Evolutionary conservation across 1,140 invertebrate species (phyloP).

Genomic region (Drosophila pseudoananassae): DNA sequence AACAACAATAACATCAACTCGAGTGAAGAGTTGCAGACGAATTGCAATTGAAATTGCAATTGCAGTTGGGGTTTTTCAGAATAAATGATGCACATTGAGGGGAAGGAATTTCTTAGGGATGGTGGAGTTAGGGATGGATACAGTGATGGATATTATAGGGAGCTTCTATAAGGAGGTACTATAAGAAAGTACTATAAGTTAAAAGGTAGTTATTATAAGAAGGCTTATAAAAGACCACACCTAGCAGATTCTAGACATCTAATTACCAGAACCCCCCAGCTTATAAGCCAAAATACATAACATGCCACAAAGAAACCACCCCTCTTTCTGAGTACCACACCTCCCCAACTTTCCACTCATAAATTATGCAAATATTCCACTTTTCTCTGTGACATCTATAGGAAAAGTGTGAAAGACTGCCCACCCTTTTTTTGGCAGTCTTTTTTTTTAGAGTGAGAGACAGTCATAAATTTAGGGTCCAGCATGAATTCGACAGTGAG

Average conservation of each 20-base stretch:
- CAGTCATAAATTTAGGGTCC: conserved; percentile 71
- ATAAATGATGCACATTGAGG: conserved; percentile 45
- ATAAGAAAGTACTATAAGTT: no score
- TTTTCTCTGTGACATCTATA: conserved; percentile 10
- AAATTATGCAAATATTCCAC: conserved; percentile 47
- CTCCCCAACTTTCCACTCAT: conserved; percentile 12
- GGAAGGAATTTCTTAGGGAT: background rate
- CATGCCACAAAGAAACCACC: no score
- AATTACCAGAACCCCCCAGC: no score
- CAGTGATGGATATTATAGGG: no score
- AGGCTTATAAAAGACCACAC: no score
- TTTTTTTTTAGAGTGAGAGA: conserved; percentile 43
- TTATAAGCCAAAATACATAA: no score
- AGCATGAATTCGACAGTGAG: conserved; percentile 70
- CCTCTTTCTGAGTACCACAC: no score
- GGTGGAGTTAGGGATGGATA: no score
- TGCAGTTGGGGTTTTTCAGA: conserved; percentile 17
- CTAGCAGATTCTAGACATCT: no score
- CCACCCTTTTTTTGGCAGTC: conserved; percentile 13
- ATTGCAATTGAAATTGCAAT: background rate
- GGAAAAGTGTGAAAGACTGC: conserved; percentile 39
- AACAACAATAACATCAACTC: no score
- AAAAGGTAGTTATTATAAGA: no score
- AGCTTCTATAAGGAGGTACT: no score
- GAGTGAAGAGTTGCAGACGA: background rate